Evolutionary conservation across 1,140 invertebrate species (phyloP).

Genomic region (Pseudobourletiella spinata): DNA sequence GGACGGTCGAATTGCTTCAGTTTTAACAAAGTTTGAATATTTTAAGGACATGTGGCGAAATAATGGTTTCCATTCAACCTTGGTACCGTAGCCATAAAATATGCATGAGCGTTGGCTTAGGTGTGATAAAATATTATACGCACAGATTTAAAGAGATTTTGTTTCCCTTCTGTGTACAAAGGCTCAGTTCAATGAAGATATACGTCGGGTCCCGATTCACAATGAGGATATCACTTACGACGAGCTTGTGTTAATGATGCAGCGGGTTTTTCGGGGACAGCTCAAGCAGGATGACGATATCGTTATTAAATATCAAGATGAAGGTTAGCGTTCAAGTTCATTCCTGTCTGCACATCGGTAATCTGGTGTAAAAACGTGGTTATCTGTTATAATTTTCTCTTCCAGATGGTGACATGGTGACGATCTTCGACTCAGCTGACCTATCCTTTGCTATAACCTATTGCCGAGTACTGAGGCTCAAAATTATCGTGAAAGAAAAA

Average conservation of each 20-base stretch:
- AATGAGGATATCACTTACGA: conserved; percentile 71
- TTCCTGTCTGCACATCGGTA: not conserved
- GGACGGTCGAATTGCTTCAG: no score
- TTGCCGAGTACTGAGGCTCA: conserved; percentile 57
- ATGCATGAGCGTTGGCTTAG: no score
- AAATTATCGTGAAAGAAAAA: conserved; percentile 46
- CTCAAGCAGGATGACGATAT: conserved; percentile 58
- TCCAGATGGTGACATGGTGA: conserved; percentile 63
- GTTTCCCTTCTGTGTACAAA: no score
- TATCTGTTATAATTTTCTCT: no score
- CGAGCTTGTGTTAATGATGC: conserved; percentile 68
- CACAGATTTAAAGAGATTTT: no score
- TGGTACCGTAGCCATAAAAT: no score
- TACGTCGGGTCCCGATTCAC: conserved; percentile 61
- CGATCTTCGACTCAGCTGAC: conserved; percentile 65
- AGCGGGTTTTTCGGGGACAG: conserved; percentile 59
- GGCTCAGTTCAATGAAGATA: conserved; percentile 61
- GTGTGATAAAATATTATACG: no score
- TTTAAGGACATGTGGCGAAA: no score
- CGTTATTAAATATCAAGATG: conserved; percentile 65
- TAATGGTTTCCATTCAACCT: no score
- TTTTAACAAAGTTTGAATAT: no score
- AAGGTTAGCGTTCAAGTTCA: conserved; percentile 45
- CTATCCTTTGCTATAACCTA: conserved; percentile 63
- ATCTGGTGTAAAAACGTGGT: no score